Base-by-base conservation (phyloP, 2,797 vertebrate species). In the Limosa lapponica region DNA sequence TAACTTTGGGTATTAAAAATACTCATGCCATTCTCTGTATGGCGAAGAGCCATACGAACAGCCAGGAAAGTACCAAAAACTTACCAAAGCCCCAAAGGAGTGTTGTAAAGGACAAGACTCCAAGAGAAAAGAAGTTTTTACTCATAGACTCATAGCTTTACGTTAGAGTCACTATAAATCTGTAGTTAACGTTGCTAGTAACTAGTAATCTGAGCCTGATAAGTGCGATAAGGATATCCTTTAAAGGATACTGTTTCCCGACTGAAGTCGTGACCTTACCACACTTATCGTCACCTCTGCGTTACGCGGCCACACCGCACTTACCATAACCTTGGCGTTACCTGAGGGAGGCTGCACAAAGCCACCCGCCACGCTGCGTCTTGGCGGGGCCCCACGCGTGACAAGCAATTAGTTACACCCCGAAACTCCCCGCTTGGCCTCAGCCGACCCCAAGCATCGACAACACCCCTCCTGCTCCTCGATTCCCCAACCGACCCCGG, bases 311-410 rank as follows among this genome's bases (percentile, higher is more conserved):
- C 6, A 28, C 2, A 27, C 5, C 20, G 1, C 27, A 2, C 49
- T 8, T 10, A 10, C 4, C 16, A 0, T 25, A 44, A 54, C 28
- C 24, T 13, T 4, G 1, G 2, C 0, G 1, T 46, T 12, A 17
- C 28, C 36, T 8, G 51, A 41, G 0, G 3, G 11, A 3, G 4
- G 5, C 28, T 1, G 25, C 87, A 3, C 32, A 1, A 34, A 15
- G 43, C 19, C 43, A 18, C 28, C 36, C 34, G 5, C 11, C 0
- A 8, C 5, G 4, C 36, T 4, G 4, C 69, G 0, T 12, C 2
- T 1, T 0, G 16, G 8, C 0, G 1, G 4, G 1, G 12, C 2
- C 5, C 27, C 61, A 2, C 3, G 10, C 24, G 2, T 13, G 73
- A 34, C 32, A 2, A n/a, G 19, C 44, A 0, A 3, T 1, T 0